Percentiles rank a stretch among this genome's conserved stretches.
phyloP scores from a whole-genome alignment of 37 sponge, comb jelly and placozoan species.

The Amphimedon queenslandica region DNA sequence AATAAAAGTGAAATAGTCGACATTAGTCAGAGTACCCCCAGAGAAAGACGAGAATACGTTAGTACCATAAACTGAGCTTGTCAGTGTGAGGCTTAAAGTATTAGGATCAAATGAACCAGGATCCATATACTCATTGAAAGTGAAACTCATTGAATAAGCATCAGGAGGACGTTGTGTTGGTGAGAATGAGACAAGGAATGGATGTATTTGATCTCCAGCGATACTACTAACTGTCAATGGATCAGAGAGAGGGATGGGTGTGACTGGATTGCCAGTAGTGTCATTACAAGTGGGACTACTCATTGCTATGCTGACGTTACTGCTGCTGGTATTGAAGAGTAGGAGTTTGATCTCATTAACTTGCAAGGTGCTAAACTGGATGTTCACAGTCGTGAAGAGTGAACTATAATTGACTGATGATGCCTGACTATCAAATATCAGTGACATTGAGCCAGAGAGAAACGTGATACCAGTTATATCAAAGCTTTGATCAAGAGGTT shows the following conservation, averaged over 20 bases:
- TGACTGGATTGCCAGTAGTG: neutral
- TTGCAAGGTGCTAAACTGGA: neutral
- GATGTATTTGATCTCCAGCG: slow-evolving; percentile 17
- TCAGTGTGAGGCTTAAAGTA: neutral
- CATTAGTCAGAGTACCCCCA: neutral
- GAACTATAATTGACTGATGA: neutral
- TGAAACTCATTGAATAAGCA: neutral
- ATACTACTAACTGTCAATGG: neutral
- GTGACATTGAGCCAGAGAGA: neutral
- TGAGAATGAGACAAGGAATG: neutral
- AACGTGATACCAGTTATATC: neutral
- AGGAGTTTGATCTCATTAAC: slow-evolving; percentile 1
- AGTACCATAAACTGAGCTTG: neutral
- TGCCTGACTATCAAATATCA: neutral
- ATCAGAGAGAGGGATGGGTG: neutral
- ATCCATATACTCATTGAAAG: slow-evolving; percentile 23
- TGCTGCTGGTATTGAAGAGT: neutral
- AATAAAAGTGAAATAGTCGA: neutral
- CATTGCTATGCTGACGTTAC: neutral
- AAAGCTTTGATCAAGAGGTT: slow-evolving; percentile 1
- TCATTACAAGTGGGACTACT: neutral
- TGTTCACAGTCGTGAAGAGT: neutral
- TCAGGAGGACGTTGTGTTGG: slow-evolving; percentile 12
- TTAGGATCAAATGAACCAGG: neutral
- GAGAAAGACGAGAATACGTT: neutral